These are phyloP conservation scores for Stigmatopora nigra DNA, from an alignment of 2,113 vertebrate species.

Conservation along the genomic window DNA sequence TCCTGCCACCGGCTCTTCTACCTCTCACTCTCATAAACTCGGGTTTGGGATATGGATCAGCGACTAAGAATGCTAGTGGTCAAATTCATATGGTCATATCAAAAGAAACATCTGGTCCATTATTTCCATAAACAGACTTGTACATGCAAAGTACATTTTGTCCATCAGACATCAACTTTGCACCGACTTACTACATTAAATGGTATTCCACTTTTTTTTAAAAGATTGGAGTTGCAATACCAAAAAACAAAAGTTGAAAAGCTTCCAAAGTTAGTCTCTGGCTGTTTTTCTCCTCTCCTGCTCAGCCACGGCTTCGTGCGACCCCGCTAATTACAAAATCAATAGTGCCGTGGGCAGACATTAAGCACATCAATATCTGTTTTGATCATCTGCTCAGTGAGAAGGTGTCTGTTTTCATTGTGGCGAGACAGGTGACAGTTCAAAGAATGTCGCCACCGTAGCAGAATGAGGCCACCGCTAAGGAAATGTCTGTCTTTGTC, in stretches of 20 bases:
- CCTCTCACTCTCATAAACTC: neutral
- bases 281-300: constrained; percentile 13
- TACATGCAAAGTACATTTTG: too few species aligned
- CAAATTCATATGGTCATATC: constrained; percentile 7
- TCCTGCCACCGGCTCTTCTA: neutral
- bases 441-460: neutral
- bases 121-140: too few species aligned
- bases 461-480: constrained; percentile 47
- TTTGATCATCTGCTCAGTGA: constrained; percentile 28
- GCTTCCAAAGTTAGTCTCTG: constrained; percentile 5
- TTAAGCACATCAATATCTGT: constrained; percentile 44
- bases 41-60: constrained; percentile 16
- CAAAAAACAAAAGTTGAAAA: constrained; percentile 11
- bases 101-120: constrained; percentile 1
- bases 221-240: neutral
- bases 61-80: neutral
- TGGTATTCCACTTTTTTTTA: too few species aligned
- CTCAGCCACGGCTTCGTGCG: constrained; percentile 23
- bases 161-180: too few species aligned
- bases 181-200: too few species aligned
- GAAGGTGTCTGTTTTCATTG: constrained; percentile 20
- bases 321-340: constrained; percentile 50
- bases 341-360: constrained; percentile 43
- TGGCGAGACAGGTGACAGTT: constrained; percentile 9
- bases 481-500: constrained; percentile 33